These are phyloP conservation scores for Antennarius striatus DNA, from an alignment of 2,113 vertebrate species.

Conservation along the genomic window DNA sequence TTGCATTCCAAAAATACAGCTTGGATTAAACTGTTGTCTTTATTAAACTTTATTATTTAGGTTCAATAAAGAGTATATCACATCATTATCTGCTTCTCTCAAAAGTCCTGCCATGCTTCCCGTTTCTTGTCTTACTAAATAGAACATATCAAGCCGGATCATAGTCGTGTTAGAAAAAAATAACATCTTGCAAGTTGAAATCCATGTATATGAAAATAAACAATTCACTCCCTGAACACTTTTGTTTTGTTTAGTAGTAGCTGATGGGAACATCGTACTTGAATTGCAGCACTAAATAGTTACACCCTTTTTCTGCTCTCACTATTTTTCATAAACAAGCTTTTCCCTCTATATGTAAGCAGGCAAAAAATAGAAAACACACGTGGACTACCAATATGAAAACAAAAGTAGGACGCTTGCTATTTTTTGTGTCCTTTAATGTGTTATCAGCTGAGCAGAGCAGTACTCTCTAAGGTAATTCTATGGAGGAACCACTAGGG, in stretches of 20 bases:
- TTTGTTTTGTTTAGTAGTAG: slow-evolving; percentile 75
- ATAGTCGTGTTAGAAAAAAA: slow-evolving; percentile 14
- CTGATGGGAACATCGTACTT: slow-evolving; percentile 75
- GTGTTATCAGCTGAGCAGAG: slow-evolving; percentile 64
- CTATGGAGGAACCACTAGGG: slow-evolving; percentile 78
- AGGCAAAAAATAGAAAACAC: slow-evolving; percentile 64
- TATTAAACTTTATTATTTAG: slow-evolving; percentile 16
- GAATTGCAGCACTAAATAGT: slow-evolving; percentile 77
- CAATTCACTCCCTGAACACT: slow-evolving; percentile 69
- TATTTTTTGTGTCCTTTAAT: slow-evolving; percentile 69
- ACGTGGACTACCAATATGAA: slow-evolving; percentile 62
- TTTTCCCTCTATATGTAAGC: slow-evolving; percentile 51
- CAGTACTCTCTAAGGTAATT: slow-evolving; percentile 65
- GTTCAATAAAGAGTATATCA: slow-evolving; percentile 6
- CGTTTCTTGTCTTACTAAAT: slow-evolving; percentile 21
- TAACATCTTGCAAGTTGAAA: slow-evolving; percentile 44
- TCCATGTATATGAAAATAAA: slow-evolving; percentile 58
- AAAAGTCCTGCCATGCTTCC: slow-evolving; percentile 8
- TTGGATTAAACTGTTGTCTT: neutral
- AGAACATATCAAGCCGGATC: slow-evolving; percentile 31
- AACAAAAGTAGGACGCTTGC: slow-evolving; percentile 66
- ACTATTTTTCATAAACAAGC: slow-evolving; percentile 66
- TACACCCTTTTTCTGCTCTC: slow-evolving; percentile 63
- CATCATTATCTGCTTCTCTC: slow-evolving; percentile 17
- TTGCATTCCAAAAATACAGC: neutral